Evolutionary conservation across 2,888 invertebrate species (phyloP).

Genomic region (Steinernema carpocapsae): DNA sequence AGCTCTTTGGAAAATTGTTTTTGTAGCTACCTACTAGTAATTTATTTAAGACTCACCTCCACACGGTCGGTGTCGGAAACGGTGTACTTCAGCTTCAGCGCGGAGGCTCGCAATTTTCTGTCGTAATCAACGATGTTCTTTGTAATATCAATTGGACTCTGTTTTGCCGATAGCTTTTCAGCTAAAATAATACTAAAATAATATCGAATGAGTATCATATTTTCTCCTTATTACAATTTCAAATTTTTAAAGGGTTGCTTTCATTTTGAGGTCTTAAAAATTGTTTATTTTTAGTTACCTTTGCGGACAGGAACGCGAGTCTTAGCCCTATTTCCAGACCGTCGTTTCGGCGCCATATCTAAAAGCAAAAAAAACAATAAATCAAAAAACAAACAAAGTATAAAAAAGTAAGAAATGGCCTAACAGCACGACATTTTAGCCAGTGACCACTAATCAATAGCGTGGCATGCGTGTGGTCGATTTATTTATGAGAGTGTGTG

Average conservation of each 20-base stretch:
- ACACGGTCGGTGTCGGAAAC: background rate
- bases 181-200: background rate
- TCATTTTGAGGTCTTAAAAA: too few species aligned
- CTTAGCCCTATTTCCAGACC: background rate
- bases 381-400: background rate
- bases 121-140: conserved; percentile 14
- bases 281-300: too few species aligned
- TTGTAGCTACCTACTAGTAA: too few species aligned
- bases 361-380: background rate
- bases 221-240: too few species aligned
- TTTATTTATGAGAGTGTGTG: conserved; percentile 26
- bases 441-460: conserved; percentile 25
- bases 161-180: background rate
- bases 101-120: background rate
- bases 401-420: background rate
- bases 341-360: conserved; percentile 6
- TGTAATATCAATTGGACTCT: conserved; percentile 11
- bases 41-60: background rate
- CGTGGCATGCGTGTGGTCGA: background rate
- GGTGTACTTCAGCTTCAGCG: background rate
- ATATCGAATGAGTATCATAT: background rate
- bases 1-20: background rate
- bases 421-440: conserved; percentile 18
- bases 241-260: background rate
- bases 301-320: background rate